phyloP scores from a whole-genome alignment of 2,797 vertebrate genomes.

The Huso huso region DNA sequence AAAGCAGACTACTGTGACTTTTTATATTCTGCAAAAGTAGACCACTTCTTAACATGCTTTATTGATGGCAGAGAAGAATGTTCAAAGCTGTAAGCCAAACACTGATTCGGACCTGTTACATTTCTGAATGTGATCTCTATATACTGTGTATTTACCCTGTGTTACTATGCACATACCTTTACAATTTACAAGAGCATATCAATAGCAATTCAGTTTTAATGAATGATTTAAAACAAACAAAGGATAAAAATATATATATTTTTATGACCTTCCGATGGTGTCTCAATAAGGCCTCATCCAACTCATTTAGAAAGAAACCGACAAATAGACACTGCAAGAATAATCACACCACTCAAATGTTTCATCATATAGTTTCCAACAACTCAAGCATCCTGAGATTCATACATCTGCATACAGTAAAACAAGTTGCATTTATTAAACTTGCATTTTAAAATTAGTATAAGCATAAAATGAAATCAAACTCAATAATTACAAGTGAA shows the following conservation, averaged over 20 bases:
- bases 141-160: not conserved
- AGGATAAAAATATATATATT: slow-evolving; percentile 30
- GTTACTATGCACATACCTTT: not conserved
- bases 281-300: slow-evolving; percentile 24
- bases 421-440: slow-evolving; percentile 67
- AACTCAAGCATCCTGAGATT: slow-evolving; percentile 18
- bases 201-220: slow-evolving; percentile 40
- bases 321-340: slow-evolving; percentile 50
- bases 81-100: no score
- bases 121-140: no score
- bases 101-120: no score
- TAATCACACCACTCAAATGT: slow-evolving; percentile 39
- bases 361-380: slow-evolving; percentile 30
- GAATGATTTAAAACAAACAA: slow-evolving; percentile 42
- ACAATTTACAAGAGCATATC: slow-evolving; percentile 12
- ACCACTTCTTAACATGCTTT: no score
- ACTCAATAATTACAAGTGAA: slow-evolving; percentile 72
- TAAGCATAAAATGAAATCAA: slow-evolving; percentile 70
- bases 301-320: not conserved
- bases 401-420: slow-evolving; percentile 37
- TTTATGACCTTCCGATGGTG: slow-evolving; percentile 37
- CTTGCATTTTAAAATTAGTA: slow-evolving; percentile 65
- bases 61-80: no score
- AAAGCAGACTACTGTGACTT: no score
- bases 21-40: no score